Percentiles rank a stretch among this genome's conserved stretches.
These are phyloP conservation scores for Panorpa germanica DNA, from an alignment of 2,888 invertebrate species.

Conservation along the genomic window DNA sequence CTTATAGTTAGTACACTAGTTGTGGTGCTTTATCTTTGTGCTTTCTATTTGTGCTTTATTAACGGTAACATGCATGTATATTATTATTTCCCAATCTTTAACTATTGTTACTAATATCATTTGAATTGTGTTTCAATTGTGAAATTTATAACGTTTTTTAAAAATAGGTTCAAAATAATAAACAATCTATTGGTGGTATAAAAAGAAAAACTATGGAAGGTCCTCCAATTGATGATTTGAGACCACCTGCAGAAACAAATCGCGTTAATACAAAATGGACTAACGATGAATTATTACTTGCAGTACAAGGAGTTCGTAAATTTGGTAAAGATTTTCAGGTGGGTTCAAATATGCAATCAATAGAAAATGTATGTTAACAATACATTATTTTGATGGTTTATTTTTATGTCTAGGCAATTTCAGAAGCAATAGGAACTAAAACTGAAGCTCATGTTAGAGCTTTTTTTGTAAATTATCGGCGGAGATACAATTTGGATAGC, in stretches of 20 bases:
- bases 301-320: slow-evolving; percentile 72
- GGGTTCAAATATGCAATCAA: slow-evolving; percentile 49
- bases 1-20: too few species aligned
- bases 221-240: slow-evolving; percentile 35
- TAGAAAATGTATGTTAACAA: slow-evolving; percentile 31
- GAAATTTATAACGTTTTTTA: slow-evolving; percentile 11
- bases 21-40: too few species aligned
- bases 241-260: slow-evolving; percentile 39
- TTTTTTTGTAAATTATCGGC: slow-evolving; percentile 81
- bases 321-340: slow-evolving; percentile 71
- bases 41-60: slow-evolving; percentile 11
- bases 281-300: slow-evolving; percentile 77
- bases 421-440: slow-evolving; percentile 88
- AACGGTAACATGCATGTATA: slow-evolving; percentile 5
- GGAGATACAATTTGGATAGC: slow-evolving; percentile 73
- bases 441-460: slow-evolving; percentile 82
- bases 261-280: slow-evolving; percentile 82
- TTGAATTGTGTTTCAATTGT: slow-evolving; percentile 10
- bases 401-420: slow-evolving; percentile 68
- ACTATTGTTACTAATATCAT: slow-evolving; percentile 30
- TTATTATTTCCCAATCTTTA: slow-evolving; percentile 18
- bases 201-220: slow-evolving; percentile 44
- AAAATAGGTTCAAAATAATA: slow-evolving; percentile 81
- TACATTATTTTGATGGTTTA: not conserved
- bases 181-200: slow-evolving; percentile 74